Evolutionary conservation across 1,140 invertebrate genomes (phyloP).

Genomic region (Pseudobourletiella spinata): DNA sequence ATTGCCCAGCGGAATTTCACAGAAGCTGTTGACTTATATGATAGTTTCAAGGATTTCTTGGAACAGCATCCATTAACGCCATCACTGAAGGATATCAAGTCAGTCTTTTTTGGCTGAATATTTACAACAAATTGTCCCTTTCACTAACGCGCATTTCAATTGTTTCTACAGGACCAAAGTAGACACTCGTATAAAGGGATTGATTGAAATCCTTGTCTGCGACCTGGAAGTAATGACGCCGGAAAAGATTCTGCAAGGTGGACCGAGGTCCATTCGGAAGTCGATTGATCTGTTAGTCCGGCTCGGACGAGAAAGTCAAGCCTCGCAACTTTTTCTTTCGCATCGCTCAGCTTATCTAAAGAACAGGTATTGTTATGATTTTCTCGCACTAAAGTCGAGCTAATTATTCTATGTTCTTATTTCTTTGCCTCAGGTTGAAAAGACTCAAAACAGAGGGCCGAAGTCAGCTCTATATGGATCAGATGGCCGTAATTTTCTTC

Average conservation of each 20-base stretch:
- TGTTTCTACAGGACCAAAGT: conserved; percentile 47
- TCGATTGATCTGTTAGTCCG: conserved; percentile 79
- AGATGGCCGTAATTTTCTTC: conserved; percentile 78
- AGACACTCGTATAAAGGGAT: conserved; percentile 61
- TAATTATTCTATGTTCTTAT: neutral
- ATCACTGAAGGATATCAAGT: conserved; percentile 38
- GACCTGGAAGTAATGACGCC: conserved; percentile 73
- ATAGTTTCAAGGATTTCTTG: conserved; percentile 56
- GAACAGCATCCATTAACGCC: conserved; percentile 24
- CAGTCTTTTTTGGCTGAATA: neutral
- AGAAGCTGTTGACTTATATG: conserved; percentile 78
- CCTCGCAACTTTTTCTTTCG: conserved; percentile 30
- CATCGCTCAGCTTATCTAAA: conserved; percentile 35
- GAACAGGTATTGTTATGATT: conserved; percentile 19
- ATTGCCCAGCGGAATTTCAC: conserved; percentile 97
- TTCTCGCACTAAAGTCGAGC: neutral
- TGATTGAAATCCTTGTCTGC: conserved; percentile 76
- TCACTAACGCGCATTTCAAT: too few species aligned
- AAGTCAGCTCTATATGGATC: conserved; percentile 71
- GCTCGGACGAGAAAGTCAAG: conserved; percentile 57
- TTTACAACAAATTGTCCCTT: too few species aligned
- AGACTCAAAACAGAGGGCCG: conserved; percentile 80
- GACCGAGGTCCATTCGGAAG: conserved; percentile 71
- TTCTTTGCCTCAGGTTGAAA: conserved; percentile 57
- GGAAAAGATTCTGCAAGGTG: conserved; percentile 86